Evolutionary conservation across 2,888 invertebrate genomes (phyloP).

Genomic region (Agrochola lota): DNA sequence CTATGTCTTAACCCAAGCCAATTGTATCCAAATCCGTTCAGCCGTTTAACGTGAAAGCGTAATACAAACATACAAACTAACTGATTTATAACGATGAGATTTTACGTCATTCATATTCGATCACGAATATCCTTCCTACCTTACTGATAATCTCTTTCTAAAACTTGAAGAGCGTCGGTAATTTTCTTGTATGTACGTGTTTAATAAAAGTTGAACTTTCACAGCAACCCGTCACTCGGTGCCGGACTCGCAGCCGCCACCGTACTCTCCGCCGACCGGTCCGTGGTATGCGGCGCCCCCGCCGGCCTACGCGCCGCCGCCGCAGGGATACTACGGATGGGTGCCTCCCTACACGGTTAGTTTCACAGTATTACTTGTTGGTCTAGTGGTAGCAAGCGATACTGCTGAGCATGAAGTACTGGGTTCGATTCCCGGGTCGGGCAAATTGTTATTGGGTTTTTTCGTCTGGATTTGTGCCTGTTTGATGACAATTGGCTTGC

Average conservation of each 20-base stretch:
- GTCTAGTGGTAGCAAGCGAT: no score
- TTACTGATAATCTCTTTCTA: not conserved
- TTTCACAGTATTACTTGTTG: not conserved
- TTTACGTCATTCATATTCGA: not conserved
- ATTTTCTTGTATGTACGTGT: not conserved
- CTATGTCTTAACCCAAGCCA: no score
- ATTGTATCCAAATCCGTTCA: no score
- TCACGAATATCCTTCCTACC: not conserved
- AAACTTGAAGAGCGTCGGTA: not conserved
- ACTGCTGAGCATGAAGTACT: no score
- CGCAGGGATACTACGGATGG: slow-evolving; percentile 98
- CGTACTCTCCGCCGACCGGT: slow-evolving; percentile 94
- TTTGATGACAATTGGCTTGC: no score
- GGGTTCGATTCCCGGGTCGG: no score
- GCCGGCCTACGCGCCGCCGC: slow-evolving; percentile 96
- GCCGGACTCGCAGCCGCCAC: slow-evolving; percentile 93
- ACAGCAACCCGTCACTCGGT: slow-evolving; percentile 91
- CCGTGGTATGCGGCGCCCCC: slow-evolving; percentile 97
- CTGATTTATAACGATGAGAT: no score
- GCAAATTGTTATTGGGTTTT: no score
- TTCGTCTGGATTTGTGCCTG: no score
- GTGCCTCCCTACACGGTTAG: slow-evolving; percentile 94
- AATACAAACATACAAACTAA: no score
- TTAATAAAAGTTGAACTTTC: not conserved
- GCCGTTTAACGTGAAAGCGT: no score